Conservation (phyloP, 2,888 invertebrate species). For the Pristionchus exspectatus region DNA sequence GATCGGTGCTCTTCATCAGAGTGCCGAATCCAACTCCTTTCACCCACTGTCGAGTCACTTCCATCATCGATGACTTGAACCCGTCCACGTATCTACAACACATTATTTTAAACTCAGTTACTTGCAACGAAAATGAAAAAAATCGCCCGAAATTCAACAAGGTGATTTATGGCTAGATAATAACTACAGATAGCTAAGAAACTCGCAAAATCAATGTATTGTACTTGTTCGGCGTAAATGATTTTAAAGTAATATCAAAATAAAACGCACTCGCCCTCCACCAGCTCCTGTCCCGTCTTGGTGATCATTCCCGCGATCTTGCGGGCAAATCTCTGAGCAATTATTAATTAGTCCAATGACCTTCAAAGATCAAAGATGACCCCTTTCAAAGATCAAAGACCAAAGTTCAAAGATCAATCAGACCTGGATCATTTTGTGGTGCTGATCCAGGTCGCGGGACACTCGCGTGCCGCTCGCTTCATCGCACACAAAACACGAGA, state of each 20-base stretch:
- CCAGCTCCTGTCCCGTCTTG: constrained; percentile 31
- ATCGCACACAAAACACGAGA: constrained; percentile 42
- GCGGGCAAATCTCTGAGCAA: neutral
- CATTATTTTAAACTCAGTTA: neutral
- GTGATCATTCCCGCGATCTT: neutral
- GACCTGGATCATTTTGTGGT: constrained; percentile 13
- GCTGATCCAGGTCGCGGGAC: neutral
- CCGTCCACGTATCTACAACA: constrained; percentile 19
- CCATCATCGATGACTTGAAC: constrained; percentile 35
- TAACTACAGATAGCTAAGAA: neutral
- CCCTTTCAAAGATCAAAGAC: neutral
- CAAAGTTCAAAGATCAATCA: neutral
- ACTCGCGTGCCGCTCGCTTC: neutral
- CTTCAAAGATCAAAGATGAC: too few relatives aligned
- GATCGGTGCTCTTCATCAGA: neutral
- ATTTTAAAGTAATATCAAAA: neutral
- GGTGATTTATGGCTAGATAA: neutral
- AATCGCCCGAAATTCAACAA: too few relatives aligned
- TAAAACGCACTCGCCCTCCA: constrained; percentile 14
- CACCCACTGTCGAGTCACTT: neutral
- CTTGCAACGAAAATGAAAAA: too few relatives aligned
- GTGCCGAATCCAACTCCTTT: neutral
- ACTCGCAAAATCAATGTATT: neutral
- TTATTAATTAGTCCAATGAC: too few relatives aligned
- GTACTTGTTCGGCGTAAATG: neutral